These are phyloP conservation scores for Vulpes ferrilata DNA, from an alignment of 2,113 vertebrate species.

Conservation along the genomic window DNA sequence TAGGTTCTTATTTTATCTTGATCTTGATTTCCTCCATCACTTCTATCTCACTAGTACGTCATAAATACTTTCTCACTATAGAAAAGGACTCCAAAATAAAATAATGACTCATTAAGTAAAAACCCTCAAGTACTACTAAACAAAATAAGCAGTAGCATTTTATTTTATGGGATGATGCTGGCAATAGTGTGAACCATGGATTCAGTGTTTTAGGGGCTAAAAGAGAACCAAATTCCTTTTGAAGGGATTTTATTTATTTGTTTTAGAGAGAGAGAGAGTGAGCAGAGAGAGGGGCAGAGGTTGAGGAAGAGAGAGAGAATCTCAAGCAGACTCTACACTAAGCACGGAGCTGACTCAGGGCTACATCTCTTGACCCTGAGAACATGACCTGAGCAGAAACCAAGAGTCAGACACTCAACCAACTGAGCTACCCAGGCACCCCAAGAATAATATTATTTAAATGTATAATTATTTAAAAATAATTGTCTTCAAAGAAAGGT, in stretches of 20 bases:
- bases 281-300: neutral
- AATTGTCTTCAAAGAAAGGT: conserved; percentile 36
- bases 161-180: neutral
- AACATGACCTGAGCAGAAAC: neutral
- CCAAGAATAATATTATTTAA: neutral
- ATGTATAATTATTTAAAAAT: neutral
- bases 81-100: neutral
- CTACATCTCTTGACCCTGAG: neutral
- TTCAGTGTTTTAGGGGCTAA: conserved; percentile 23
- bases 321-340: neutral
- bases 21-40: neutral
- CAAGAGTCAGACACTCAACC: neutral
- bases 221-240: conserved; percentile 25
- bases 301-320: neutral
- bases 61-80: neutral
- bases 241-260: neutral
- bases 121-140: neutral
- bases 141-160: conserved; percentile 27
- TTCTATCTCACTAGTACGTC: neutral
- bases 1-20: neutral
- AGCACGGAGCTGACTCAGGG: neutral
- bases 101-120: neutral
- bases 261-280: neutral
- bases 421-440: neutral
- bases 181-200: neutral